Base-by-base conservation (phyloP, 2,888 invertebrate genomes). In the Orthosia gracilis region DNA sequence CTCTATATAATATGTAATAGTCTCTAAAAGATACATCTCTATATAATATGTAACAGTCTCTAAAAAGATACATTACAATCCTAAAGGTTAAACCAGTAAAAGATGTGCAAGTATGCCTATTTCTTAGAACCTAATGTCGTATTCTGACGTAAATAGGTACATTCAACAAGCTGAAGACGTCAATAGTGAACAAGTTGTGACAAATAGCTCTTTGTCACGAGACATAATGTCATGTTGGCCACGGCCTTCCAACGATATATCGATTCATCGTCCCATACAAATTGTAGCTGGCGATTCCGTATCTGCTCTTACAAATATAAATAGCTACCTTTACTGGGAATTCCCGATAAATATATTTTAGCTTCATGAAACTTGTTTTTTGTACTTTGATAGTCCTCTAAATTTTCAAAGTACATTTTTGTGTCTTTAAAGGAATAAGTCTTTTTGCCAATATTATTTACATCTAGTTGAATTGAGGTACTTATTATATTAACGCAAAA, bases 111-210 rank as follows among this genome's bases (percentile, higher is more conserved):
- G 9, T 73, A 4, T 49, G 18, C 12, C 31, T 57, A 49, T 49
- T 50, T 26, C 45, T 31, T 21, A 31, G 23, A 7, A 17, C 31
- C 4, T 18, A 21, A 49, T 40, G 40, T 62, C 18, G 21, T 45
- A 58, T 74, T 26, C 17, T 50, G 1, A 45, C 13, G 13, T 26
- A 31, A 61, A 63, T 52, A 58, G 31, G 15, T 59, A 58, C 52
- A 68, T 70, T 62, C 26, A 71, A 76, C 55, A 69, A 72, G 67
- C 83, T 57, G 55, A 66, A 64, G 63, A 67, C 64, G 31, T 72
- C 54, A 72, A 83, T 72, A 68, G 63, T 45, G 63, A 69, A 78
- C 63, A 69, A 85, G 71, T 85, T 83, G 61, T 82, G 85, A 85
- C 85, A 85, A 83, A 85, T 83, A 54, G 63, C 57, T 45, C 31